Evolutionary conservation across 2,113 vertebrate genomes (phyloP).

Genomic region (Anser brachyrhynchus): DNA sequence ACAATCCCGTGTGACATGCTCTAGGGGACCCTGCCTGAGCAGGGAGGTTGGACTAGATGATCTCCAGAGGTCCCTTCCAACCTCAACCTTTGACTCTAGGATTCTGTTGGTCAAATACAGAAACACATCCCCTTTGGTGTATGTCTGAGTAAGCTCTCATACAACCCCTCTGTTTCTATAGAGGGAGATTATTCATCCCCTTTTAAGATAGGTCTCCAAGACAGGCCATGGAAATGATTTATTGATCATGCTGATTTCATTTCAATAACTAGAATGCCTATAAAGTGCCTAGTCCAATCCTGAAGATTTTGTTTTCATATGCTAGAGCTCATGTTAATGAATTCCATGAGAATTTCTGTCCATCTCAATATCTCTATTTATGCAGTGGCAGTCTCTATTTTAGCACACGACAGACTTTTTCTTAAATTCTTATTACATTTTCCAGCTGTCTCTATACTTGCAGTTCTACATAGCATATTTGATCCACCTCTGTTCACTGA

Average conservation of each 20-base stretch:
- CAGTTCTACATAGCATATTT: neutral
- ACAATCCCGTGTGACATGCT: no score
- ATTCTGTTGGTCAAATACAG: neutral
- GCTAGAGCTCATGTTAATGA: neutral
- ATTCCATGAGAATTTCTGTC: accelerated
- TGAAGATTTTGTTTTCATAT: neutral
- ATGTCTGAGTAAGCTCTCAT: neutral
- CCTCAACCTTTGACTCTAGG: no score
- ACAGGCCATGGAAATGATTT: neutral
- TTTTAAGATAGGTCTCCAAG: neutral
- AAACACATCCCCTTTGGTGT: neutral
- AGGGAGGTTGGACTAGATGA: no score
- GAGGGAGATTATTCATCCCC: neutral
- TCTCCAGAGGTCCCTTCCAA: no score
- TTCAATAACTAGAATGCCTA: neutral
- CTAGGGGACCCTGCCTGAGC: no score
- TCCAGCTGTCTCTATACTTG: neutral
- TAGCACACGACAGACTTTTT: neutral
- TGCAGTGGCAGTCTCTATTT: neutral
- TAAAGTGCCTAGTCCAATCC: neutral
- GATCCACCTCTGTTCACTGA: accelerated
- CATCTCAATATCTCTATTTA: no score
- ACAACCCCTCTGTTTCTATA: neutral
- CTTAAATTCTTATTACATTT: neutral
- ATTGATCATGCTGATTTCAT: neutral